These are phyloP conservation scores for Orchesella flavescens DNA, from an alignment of 2,888 invertebrate species.

Conservation along the genomic window DNA sequence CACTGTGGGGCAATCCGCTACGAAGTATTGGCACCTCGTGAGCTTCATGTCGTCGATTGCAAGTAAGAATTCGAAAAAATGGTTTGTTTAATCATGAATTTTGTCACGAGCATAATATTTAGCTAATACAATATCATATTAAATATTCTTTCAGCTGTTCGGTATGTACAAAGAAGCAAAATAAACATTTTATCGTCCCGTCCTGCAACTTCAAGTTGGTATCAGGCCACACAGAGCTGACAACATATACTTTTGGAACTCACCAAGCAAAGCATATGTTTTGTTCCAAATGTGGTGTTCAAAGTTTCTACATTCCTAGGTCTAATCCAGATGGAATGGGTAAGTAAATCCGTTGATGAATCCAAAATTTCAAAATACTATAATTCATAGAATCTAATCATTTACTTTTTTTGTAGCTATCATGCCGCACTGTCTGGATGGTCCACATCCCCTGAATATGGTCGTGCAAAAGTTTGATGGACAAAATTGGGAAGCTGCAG, in stretches of 20 bases:
- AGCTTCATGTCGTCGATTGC: conserved; percentile 74
- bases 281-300: conserved; percentile 76
- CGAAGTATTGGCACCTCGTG: conserved; percentile 74
- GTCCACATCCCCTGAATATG: conserved; percentile 59
- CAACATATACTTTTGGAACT: conserved; percentile 76
- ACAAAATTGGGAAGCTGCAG: conserved; percentile 65
- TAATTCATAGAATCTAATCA: too few relatives aligned
- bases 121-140: too few relatives aligned
- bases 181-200: conserved; percentile 76
- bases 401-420: conserved; percentile 43
- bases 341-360: conserved; percentile 66
- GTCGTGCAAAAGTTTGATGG: conserved; percentile 66
- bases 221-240: conserved; percentile 74
- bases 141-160: conserved; percentile 74
- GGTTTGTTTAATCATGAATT: too few relatives aligned
- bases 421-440: conserved; percentile 69
- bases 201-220: conserved; percentile 74
- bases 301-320: conserved; percentile 77
- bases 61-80: conserved; percentile 74
- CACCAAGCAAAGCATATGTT: conserved; percentile 75
- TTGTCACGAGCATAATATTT: too few relatives aligned
- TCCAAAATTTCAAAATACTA: too few relatives aligned
- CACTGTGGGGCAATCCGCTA: conserved; percentile 75
- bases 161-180: conserved; percentile 76
- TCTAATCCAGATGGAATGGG: conserved; percentile 76